phyloP scores from a whole-genome alignment of 53 echinoderm and acorn worm genomes.

The Crossaster papposus region DNA sequence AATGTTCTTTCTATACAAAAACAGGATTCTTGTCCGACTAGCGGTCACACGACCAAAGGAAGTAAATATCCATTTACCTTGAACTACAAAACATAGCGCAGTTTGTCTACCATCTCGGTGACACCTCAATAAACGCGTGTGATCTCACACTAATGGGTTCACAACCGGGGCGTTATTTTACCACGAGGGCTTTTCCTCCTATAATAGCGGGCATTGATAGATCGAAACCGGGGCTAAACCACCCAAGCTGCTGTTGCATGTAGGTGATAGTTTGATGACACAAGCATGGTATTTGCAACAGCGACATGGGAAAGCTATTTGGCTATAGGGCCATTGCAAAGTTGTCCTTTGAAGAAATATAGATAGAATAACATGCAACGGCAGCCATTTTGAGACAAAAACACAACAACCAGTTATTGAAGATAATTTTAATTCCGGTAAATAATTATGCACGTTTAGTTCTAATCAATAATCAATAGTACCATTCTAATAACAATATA shows the following conservation, averaged over 20 bases:
- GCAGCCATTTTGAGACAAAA: too few species aligned
- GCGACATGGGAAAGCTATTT: too few species aligned
- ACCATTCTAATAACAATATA: background rate
- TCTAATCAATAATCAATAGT: background rate
- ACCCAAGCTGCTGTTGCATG: background rate
- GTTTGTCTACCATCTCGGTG: background rate
- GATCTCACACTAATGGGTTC: background rate
- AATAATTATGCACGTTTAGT: background rate
- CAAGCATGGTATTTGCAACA: too few species aligned
- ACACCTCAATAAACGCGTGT: background rate
- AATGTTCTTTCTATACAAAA: background rate
- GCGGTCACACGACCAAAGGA: background rate
- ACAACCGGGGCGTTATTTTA: background rate
- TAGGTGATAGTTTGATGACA: too few species aligned
- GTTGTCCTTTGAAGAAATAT: too few species aligned
- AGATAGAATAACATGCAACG: too few species aligned
- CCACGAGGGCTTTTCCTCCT: background rate
- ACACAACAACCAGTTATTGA: too few species aligned
- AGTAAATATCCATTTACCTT: background rate
- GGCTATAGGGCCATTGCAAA: too few species aligned
- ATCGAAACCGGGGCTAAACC: background rate
- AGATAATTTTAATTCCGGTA: too few species aligned
- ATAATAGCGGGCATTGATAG: conserved; percentile 34
- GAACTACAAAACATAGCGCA: background rate
- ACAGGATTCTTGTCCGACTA: background rate